phyloP scores from a whole-genome alignment of 1,140 invertebrate genomes.

The Eupristina koningsbergeri region DNA sequence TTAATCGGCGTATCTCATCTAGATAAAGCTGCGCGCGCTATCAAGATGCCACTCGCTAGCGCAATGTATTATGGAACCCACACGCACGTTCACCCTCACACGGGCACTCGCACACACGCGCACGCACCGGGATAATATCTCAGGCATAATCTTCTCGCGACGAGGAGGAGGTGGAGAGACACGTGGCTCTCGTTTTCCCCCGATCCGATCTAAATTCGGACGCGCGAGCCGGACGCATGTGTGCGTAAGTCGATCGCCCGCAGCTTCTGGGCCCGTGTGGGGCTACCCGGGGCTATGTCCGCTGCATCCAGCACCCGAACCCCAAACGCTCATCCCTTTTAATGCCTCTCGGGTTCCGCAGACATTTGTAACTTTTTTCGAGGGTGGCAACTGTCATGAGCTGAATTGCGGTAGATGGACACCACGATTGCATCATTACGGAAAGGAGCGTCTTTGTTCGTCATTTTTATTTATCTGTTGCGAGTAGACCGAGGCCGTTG shows the following conservation, averaged over 20 bases:
- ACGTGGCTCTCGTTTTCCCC: conserved; percentile 56
- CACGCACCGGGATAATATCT: conserved; percentile 58
- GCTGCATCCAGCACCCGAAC: neutral
- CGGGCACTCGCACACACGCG: conserved; percentile 51
- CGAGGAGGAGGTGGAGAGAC: conserved; percentile 52
- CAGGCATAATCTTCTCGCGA: conserved; percentile 57
- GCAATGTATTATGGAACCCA: conserved; percentile 31
- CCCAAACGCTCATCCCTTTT: neutral
- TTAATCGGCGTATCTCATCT: conserved; percentile 72
- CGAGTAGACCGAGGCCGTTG: neutral
- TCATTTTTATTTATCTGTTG: neutral
- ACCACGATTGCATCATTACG: neutral
- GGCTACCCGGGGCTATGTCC: neutral
- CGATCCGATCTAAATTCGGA: conserved; percentile 63
- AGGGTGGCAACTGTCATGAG: neutral
- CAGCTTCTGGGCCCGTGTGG: neutral
- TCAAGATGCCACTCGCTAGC: conserved; percentile 65
- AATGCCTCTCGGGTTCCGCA: neutral
- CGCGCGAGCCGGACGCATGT: conserved; percentile 40
- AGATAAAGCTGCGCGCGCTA: conserved; percentile 65
- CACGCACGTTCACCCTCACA: conserved; percentile 50
- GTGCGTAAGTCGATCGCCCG: neutral
- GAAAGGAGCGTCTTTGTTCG: neutral
- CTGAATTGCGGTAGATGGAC: neutral
- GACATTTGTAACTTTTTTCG: neutral